Evolutionary conservation across 2,113 vertebrate genomes (phyloP).

Genomic region (Lepus europaeus): DNA sequence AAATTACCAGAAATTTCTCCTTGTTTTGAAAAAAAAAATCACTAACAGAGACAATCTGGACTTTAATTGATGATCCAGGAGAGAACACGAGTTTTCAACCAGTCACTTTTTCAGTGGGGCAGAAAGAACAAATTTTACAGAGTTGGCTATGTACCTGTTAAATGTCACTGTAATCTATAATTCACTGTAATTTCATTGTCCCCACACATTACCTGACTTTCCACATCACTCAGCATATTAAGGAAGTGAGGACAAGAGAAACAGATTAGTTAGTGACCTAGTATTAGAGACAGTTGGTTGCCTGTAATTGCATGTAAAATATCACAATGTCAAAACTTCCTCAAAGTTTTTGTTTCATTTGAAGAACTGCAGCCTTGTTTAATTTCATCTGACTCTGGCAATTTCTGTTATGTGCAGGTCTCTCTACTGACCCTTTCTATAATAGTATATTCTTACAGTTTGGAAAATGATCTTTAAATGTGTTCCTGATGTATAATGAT

Average conservation of each 20-base stretch:
- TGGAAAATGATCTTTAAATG: neutral
- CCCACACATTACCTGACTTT: neutral
- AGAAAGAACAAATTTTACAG: neutral
- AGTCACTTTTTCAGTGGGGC: neutral
- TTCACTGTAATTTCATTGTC: neutral
- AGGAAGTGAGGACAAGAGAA: neutral
- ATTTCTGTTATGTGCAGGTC: neutral
- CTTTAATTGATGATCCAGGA: neutral
- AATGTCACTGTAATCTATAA: neutral
- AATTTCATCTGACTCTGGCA: neutral
- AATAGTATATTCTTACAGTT: neutral
- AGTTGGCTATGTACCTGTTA: neutral
- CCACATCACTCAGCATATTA: neutral
- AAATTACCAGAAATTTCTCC: neutral
- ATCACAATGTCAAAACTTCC: neutral
- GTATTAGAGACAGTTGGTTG: neutral
- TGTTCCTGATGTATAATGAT: neutral
- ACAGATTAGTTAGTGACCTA: neutral
- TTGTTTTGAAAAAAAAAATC: neutral
- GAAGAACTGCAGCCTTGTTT: neutral
- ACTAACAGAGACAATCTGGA: neutral
- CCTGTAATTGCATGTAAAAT: neutral
- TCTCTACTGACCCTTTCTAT: neutral
- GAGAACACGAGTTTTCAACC: neutral
- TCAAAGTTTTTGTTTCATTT: neutral